Conservation (phyloP, 2,113 vertebrate species). For the Reinhardtius hippoglossoides region DNA sequence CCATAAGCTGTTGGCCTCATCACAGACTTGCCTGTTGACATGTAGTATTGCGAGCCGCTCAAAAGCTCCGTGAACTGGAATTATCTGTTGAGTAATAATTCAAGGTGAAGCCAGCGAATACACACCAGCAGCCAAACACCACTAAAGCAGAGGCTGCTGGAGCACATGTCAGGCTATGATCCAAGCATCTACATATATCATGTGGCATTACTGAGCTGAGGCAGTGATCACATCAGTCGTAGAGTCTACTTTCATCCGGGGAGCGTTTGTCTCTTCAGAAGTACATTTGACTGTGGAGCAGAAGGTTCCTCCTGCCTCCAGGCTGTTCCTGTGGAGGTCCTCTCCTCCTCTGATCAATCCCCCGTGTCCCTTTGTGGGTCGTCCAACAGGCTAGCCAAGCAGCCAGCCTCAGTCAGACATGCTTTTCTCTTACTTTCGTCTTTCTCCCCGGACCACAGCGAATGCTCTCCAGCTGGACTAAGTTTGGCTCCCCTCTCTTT, state of each 20-base stretch:
- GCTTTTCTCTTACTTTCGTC: slow-evolving; percentile 68
- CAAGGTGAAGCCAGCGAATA: not conserved
- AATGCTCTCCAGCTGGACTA: slow-evolving; percentile 71
- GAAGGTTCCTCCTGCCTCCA: slow-evolving; percentile 65
- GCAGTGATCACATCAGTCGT: slow-evolving; percentile 53
- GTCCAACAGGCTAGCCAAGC: slow-evolving; percentile 69
- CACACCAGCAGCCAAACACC: not conserved
- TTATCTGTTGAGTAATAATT: slow-evolving; percentile 17
- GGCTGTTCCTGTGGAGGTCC: slow-evolving; percentile 66
- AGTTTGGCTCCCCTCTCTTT: slow-evolving; percentile 67
- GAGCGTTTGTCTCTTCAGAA: slow-evolving; percentile 53
- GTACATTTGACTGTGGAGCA: slow-evolving; percentile 48
- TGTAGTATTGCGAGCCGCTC: not conserved
- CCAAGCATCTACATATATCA: slow-evolving; percentile 46
- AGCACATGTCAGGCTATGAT: slow-evolving; percentile 41
- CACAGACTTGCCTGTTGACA: slow-evolving; percentile 11
- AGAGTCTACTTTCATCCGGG: slow-evolving; percentile 59
- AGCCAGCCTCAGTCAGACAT: slow-evolving; percentile 69
- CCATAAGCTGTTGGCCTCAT: slow-evolving; percentile 24
- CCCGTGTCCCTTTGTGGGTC: slow-evolving; percentile 66
- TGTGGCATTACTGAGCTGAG: slow-evolving; percentile 48
- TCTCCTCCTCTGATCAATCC: slow-evolving; percentile 66
- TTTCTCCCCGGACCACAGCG: slow-evolving; percentile 66
- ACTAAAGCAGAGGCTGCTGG: not conserved
- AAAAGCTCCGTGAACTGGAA: slow-evolving; percentile 9